phyloP scores from a whole-genome alignment of 1,140 invertebrate species.

The Pogonomyrmex californicus region DNA sequence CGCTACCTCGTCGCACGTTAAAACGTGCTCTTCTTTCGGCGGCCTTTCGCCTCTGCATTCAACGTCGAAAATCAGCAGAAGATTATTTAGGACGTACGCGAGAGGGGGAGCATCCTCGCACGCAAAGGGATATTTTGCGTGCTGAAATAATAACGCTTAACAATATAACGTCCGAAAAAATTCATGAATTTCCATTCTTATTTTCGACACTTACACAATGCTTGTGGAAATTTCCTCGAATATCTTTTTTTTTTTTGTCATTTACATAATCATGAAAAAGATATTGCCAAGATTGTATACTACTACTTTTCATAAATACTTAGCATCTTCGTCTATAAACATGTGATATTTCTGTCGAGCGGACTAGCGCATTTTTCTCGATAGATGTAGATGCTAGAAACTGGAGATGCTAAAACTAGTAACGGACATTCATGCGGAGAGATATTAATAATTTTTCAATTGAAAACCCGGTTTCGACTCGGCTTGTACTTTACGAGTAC shows the following conservation, averaged over 20 bases:
- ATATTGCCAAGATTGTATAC: background rate
- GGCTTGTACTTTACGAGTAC: constrained; percentile 13
- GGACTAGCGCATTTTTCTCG: background rate
- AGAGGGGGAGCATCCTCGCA: background rate
- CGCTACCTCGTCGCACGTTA: constrained; percentile 51
- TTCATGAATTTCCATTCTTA: background rate
- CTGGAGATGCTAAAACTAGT: background rate
- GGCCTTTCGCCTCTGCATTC: constrained; percentile 20
- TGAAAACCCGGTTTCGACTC: constrained; percentile 14
- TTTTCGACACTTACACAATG: background rate
- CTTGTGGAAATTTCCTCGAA: background rate
- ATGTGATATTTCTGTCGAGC: background rate
- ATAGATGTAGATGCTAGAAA: background rate
- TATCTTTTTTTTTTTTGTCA: background rate
- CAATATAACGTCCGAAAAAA: background rate
- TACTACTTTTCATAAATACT: too few relatives aligned
- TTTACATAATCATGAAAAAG: background rate
- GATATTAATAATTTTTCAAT: constrained; percentile 36
- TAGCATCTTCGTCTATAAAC: background rate
- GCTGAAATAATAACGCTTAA: constrained; percentile 40
- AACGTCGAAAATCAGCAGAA: background rate
- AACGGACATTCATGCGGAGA: background rate
- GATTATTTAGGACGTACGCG: constrained; percentile 1
- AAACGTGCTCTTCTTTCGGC: constrained; percentile 66
- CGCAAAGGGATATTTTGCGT: constrained; percentile 18